Evolutionary conservation across 2,888 invertebrate species (phyloP), one percentile per base, ranked within the genome.

Genomic region (Scaptomyza caliginosa): DNA sequence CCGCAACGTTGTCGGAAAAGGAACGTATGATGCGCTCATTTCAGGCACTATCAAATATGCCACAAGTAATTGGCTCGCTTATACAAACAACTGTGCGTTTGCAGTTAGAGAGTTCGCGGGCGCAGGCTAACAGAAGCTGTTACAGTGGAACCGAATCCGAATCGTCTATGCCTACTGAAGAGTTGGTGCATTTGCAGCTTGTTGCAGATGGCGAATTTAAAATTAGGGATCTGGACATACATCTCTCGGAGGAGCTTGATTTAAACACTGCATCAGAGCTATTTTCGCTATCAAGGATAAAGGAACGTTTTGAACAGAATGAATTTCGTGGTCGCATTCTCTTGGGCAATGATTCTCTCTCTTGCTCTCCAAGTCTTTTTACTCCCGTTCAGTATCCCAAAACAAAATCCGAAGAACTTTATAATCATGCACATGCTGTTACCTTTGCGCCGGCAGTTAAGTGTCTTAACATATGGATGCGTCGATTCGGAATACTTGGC

Each of bases 241-340:
- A 68, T 4, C 52, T 63, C 0, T 48, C 68, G 4, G 68, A 77
- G 3, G 73, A 75, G 45, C 51, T 64, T 7, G 73, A 74, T 17
- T 36, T 51, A 0, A 52, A 58, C 13, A 67, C 75, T 1, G 77
- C 68, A 2, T 52, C 70, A 0, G 83, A 89, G 21, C 54, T 89
- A 30, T 89, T 88, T 50, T 52, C 71, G 0, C 62, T 88, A 23
- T 82, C 88, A 0, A 67, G 86, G 8, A 89, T 89, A 26, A 89
- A 82, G 32, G 89, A 89, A 43, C 85, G 89, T 2, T 89, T 89
- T 5, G 90, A 90, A 13, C 89, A 89, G 42, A 89, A 89, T 62
- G 89, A 89, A 55, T 89, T 89, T 51, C 90, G 89, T 17, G 89
- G 89, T 1, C 86, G 89, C 3, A 75, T 89, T 21, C 62, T 89